A percentile compares a stretch with the other conserved stretches of the same genome.
phyloP scores from a whole-genome alignment of 2,113 vertebrate species.

The Lipophrys pholis region DNA sequence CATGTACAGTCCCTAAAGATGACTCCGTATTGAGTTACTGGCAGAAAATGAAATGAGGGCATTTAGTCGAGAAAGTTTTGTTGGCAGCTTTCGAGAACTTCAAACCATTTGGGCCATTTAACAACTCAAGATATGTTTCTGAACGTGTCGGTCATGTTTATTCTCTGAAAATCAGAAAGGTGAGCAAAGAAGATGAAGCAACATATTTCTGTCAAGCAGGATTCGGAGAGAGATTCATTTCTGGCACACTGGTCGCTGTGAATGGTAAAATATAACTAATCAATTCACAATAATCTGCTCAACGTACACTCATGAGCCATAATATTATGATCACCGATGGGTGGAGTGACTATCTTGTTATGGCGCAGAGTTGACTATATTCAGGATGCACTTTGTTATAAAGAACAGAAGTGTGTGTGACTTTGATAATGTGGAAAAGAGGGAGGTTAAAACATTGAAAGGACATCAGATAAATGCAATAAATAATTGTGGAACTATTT shows the following conservation, averaged over 20 bases:
- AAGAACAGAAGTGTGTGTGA: no score
- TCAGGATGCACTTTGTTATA: no score
- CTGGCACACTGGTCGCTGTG: constrained; percentile 7
- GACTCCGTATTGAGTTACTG: fast-evolving
- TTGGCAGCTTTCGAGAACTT: fast-evolving
- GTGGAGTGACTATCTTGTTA: no score
- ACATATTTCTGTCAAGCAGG: constrained; percentile 27
- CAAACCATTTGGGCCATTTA: fast-evolving
- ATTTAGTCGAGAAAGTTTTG: constrained; percentile 6
- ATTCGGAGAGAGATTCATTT: not conserved
- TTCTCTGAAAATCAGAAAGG: constrained; percentile 8
- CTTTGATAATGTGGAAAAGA: no score
- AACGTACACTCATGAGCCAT: no score
- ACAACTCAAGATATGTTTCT: not conserved
- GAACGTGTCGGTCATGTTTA: not conserved
- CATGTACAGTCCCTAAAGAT: not conserved
- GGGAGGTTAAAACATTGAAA: no score
- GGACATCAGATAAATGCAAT: no score
- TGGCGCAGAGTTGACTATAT: no score
- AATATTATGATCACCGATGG: no score
- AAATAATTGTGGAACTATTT: no score
- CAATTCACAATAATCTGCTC: no score
- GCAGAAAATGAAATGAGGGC: constrained; percentile 36
- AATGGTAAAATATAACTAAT: constrained; percentile 9
- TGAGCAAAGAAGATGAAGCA: constrained; percentile 38